Percentiles rank a stretch among this genome's conserved stretches.
phyloP scores from a whole-genome alignment of 2,113 vertebrate species.

The Zapornia atra region DNA sequence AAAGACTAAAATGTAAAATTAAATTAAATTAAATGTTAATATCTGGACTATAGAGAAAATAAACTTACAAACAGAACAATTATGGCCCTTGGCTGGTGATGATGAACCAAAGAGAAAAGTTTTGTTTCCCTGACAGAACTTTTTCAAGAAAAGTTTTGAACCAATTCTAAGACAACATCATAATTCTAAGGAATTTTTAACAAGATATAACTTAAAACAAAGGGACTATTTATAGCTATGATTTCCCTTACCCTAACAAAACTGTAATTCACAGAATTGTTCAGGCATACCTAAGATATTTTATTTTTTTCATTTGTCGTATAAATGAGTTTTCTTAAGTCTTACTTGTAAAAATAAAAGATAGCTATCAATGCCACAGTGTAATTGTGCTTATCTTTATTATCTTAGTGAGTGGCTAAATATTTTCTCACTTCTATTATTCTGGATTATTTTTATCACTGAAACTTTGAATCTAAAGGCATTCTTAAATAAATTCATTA shows the following conservation, averaged over 20 bases:
- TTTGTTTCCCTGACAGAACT: background rate
- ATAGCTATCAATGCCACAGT: constrained; percentile 68
- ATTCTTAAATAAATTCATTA: background rate
- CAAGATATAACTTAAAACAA: background rate
- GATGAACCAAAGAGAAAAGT: background rate
- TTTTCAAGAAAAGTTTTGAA: background rate
- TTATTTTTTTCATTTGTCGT: constrained; percentile 77
- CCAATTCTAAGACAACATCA: background rate
- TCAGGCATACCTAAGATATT: constrained; percentile 77
- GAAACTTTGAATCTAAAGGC: background rate
- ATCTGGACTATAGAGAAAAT: background rate
- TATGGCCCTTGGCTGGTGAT: background rate
- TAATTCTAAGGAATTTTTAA: background rate
- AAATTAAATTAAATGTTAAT: background rate
- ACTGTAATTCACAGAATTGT: constrained; percentile 77
- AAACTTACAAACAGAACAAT: too few relatives aligned
- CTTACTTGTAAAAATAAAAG: constrained; percentile 78
- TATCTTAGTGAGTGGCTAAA: constrained; percentile 58
- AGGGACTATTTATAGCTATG: constrained; percentile 68
- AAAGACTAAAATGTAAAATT: background rate
- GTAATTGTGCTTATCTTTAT: constrained; percentile 73
- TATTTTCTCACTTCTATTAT: background rate
- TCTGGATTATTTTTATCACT: background rate
- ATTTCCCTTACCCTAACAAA: constrained; percentile 67
- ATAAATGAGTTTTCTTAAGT: constrained; percentile 73